Evolutionary conservation across 2,113 vertebrate species (phyloP).

Genomic region (Pelodiscus sinensis): DNA sequence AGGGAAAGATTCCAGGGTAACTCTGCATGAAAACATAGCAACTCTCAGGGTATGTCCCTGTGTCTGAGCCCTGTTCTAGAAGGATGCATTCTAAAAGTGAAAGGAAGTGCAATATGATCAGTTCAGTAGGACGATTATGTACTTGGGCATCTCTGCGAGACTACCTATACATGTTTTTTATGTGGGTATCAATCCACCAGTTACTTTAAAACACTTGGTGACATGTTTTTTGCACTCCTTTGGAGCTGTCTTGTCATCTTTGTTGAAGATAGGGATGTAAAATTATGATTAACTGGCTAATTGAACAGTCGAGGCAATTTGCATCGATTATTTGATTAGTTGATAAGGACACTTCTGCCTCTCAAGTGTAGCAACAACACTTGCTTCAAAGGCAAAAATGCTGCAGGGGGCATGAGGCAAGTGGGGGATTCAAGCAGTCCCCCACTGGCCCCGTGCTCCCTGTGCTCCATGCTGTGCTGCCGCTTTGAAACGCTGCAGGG

Average conservation of each 20-base stretch:
- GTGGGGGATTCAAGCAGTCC: too few species aligned
- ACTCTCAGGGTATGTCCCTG: neutral
- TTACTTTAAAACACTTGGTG: conserved; percentile 27
- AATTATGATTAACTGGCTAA: too few species aligned
- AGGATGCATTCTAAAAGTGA: neutral
- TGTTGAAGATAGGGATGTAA: too few species aligned
- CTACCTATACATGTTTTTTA: neutral
- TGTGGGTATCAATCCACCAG: conserved; percentile 5
- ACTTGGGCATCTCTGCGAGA: neutral
- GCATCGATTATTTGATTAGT: too few species aligned
- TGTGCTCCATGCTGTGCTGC: too few species aligned
- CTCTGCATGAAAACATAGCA: neutral
- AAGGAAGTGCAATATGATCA: neutral
- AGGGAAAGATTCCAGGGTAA: neutral
- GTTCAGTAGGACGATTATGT: neutral
- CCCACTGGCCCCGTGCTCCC: too few species aligned
- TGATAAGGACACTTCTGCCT: too few species aligned
- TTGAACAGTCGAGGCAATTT: too few species aligned
- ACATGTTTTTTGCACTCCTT: neutral
- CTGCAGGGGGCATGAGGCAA: too few species aligned
- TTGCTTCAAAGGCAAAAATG: too few species aligned
- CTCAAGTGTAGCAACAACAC: too few species aligned
- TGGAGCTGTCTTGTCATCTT: neutral
- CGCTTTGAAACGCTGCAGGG: too few species aligned
- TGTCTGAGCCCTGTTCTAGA: neutral